These are phyloP conservation scores for Lanistes nyassanus DNA, from an alignment of 1,140 invertebrate species.

Conservation along the genomic window DNA sequence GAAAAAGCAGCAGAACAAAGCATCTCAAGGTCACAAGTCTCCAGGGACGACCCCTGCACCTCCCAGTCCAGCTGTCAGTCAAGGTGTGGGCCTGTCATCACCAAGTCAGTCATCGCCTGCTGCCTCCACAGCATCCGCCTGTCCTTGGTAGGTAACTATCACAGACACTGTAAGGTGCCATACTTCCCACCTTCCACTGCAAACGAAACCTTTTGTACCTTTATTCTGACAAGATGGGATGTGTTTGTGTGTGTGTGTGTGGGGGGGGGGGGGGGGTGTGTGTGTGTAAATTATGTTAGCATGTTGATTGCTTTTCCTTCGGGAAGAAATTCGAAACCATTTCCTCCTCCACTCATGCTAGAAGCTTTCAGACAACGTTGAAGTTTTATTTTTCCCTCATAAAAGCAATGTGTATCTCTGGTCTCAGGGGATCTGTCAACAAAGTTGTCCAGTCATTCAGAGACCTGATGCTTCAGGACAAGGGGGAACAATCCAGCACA, in stretches of 20 bases:
- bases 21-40: conserved; percentile 25
- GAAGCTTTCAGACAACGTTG: too few relatives aligned
- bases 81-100: conserved; percentile 7
- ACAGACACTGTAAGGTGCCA: too few relatives aligned
- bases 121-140: conserved; percentile 14
- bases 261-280: too few relatives aligned
- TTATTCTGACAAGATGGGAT: too few relatives aligned
- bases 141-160: conserved; percentile 41
- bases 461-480: conserved; percentile 55
- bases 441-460: conserved; percentile 52
- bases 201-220: too few relatives aligned
- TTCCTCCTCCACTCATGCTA: too few relatives aligned
- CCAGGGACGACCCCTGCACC: not conserved
- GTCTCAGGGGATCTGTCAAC: conserved; percentile 45
- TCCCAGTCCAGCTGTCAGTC: not conserved
- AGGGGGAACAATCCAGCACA: conserved; percentile 7
- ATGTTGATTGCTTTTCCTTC: too few relatives aligned
- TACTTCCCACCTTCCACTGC: too few relatives aligned
- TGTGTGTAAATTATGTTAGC: too few relatives aligned
- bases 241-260: too few relatives aligned
- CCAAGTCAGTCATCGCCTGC: not conserved
- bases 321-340: too few relatives aligned
- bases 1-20: conserved; percentile 44
- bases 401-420: conserved; percentile 2
- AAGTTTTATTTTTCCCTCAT: too few relatives aligned